phyloP scores from a whole-genome alignment of 2,797 vertebrate genomes.

The Gymnoscopelus braueri region DNA sequence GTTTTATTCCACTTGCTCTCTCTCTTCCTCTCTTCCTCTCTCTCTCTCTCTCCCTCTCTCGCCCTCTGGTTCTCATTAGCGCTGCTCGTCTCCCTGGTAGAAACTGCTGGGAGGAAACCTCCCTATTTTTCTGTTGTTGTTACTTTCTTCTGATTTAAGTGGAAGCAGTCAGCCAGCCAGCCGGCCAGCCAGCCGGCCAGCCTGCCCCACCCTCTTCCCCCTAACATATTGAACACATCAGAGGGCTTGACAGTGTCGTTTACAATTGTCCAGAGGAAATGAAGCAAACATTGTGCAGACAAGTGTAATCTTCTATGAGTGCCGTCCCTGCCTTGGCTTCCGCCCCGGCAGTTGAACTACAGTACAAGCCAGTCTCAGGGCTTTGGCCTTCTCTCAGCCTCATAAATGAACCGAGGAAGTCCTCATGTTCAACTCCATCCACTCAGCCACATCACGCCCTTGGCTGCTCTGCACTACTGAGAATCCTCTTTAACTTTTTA shows the following conservation, averaged over 20 bases:
- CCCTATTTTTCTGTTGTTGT: slow-evolving; percentile 45
- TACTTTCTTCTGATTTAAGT: slow-evolving; percentile 49
- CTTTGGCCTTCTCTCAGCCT: slow-evolving; percentile 29
- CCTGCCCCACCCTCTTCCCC: slow-evolving; percentile 49
- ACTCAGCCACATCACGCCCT: slow-evolving; percentile 23
- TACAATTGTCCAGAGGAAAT: slow-evolving; percentile 35
- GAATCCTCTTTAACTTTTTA: slow-evolving; percentile 4
- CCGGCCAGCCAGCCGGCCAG: slow-evolving; percentile 11
- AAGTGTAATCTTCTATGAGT: slow-evolving; percentile 46
- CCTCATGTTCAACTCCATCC: not conserved
- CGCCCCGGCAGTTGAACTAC: slow-evolving; percentile 15
- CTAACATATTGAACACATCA: slow-evolving; percentile 58
- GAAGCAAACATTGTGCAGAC: slow-evolving; percentile 42
- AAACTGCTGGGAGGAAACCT: slow-evolving; percentile 39
- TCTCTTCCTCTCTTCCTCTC: not conserved
- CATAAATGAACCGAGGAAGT: slow-evolving; percentile 40
- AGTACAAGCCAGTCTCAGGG: slow-evolving; percentile 12
- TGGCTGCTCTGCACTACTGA: not conserved
- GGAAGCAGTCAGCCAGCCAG: slow-evolving; percentile 38
- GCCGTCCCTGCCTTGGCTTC: slow-evolving; percentile 5
- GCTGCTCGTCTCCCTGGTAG: slow-evolving; percentile 36
- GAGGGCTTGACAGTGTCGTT: slow-evolving; percentile 33
- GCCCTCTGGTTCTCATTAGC: slow-evolving; percentile 61
- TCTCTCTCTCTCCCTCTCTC: not conserved
- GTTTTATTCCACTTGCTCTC: not conserved